A percentile compares a stretch with the other conserved stretches of the same genome.
phyloP scores from a whole-genome alignment of 2,888 invertebrate species.

The Cephus sareptanus region DNA sequence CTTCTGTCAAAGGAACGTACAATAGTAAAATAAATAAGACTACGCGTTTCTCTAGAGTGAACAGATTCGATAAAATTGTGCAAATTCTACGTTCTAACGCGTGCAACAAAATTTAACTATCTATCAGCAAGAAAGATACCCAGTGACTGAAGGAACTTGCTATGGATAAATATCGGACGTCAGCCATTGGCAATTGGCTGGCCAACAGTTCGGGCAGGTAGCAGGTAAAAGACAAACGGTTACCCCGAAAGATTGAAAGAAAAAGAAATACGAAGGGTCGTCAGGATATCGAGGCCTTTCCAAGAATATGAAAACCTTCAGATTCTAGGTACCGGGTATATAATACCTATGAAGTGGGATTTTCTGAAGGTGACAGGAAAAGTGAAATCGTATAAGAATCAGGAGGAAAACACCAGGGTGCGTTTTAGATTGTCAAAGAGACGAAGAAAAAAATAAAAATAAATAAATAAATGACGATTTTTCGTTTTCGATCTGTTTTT shows the following conservation, averaged over 20 bases:
- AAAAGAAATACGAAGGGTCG: background rate
- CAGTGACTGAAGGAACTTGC: background rate
- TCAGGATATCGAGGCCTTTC: background rate
- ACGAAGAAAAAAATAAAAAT: background rate
- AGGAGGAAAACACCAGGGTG: background rate
- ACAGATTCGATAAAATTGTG: background rate
- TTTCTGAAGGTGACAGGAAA: background rate
- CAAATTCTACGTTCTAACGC: background rate
- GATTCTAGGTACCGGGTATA: background rate
- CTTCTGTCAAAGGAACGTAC: background rate
- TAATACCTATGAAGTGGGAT: background rate
- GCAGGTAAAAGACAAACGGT: background rate
- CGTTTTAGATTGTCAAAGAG: background rate
- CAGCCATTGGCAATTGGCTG: background rate
- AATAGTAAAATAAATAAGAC: background rate
- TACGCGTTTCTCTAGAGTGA: background rate
- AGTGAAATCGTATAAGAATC: background rate
- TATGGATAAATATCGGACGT: background rate
- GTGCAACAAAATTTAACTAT: background rate
- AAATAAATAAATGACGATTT: background rate
- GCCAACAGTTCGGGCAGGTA: background rate
- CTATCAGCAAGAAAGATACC: background rate
- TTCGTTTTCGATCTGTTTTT: background rate
- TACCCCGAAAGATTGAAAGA: background rate
- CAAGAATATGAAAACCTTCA: background rate